Evolutionary conservation across 1,140 invertebrate genomes (phyloP).

Genomic region (Lepidurus couesii): DNA sequence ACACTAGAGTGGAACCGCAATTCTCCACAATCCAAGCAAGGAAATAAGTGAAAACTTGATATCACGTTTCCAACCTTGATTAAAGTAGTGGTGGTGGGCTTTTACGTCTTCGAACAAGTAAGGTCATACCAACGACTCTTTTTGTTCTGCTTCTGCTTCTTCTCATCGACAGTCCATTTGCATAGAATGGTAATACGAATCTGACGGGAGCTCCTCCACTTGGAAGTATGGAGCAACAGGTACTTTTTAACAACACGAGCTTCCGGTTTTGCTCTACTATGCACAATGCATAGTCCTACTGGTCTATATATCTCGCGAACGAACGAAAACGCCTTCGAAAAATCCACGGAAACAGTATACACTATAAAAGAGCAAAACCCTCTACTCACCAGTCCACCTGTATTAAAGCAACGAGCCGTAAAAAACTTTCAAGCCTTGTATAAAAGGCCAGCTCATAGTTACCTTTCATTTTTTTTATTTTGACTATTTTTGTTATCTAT

Average conservation of each 20-base stretch:
- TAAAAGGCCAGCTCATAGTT: too few species aligned
- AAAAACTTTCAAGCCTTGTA: too few species aligned
- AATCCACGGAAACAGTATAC: too few species aligned
- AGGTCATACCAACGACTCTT: not conserved
- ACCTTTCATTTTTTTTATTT: too few species aligned
- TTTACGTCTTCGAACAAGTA: not conserved
- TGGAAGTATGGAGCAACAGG: not conserved
- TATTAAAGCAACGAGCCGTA: too few species aligned
- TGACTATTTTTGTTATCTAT: too few species aligned
- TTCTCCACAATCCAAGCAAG: not conserved
- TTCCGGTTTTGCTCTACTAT: not conserved
- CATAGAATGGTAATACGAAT: not conserved
- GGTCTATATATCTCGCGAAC: too few species aligned
- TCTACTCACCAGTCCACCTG: too few species aligned
- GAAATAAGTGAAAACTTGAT: not conserved
- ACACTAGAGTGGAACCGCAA: not conserved
- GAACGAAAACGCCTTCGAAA: too few species aligned
- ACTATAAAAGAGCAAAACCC: too few species aligned
- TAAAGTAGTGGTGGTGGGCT: not conserved
- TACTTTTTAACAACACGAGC: not conserved
- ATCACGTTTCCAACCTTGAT: slow-evolving; percentile 10
- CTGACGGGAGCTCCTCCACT: not conserved
- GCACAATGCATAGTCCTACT: too few species aligned
- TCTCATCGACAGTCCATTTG: not conserved
- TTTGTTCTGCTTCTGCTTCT: not conserved